Evolutionary conservation across 2,888 invertebrate genomes (phyloP), one percentile per base, ranked within the genome.

Genomic region (Caenorhabditis zanzibari): DNA sequence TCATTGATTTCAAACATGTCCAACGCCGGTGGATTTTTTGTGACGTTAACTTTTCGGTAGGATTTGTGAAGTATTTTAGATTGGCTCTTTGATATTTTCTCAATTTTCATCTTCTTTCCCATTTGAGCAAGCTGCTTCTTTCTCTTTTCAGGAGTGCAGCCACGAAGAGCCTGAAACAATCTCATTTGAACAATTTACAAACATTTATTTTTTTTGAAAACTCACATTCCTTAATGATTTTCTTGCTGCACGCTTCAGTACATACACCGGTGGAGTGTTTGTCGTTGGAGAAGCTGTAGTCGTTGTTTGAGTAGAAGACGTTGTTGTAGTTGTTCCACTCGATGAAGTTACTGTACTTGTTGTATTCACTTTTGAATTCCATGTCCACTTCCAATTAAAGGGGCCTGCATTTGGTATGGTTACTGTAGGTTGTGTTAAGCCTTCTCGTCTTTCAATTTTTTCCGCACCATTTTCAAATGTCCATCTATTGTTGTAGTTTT

Each of bases 1-100:
- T 75, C 59, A 44, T 83, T 83, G 1, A 83, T 54, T 75, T 83
- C 83, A 47, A 80, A 80, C 58, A 83, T 66, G 24, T 83, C 83
- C 35, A 72, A 26, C 9, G 79, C 74, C 4, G 80, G 79, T 16
- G 52, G 74, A 52, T 82, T 66, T n/a, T 58, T 19, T 0, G 56
- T 58, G 0, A 71, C 24, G 16, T 80, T 83, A 14, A 80, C 83
- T 75, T 80, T 83, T 28, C 35, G 58, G 56, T 83, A 83, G 0
- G 59, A 66, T 38, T 82, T 82, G 64, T 82, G 75, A 28, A 76
- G 66, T 69, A 69, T 74, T 14, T 79, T 80, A n/a, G 72, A 75
- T 28, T 80, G 28, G 2, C n/a, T 66, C 54, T 79, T 71, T 1
- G 75, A 49, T 1, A 79, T 77, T 32, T 64, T 66, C 28, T 72